Base-by-base conservation (phyloP, 1,140 invertebrate genomes). In the Diorhabda sublineata region DNA sequence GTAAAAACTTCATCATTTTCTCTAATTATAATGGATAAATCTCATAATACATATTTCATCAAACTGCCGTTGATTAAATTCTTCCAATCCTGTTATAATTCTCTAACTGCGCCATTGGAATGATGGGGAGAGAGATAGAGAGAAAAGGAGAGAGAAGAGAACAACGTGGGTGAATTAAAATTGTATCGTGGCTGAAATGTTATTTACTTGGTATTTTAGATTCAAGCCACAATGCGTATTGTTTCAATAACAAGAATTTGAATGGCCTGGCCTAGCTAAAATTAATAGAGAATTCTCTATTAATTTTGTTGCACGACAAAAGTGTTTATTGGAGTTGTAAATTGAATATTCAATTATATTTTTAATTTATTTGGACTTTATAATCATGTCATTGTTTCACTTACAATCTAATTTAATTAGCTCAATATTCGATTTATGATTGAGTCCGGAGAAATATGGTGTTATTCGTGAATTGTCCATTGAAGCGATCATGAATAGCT, bases 171-270 rank as follows among this genome's bases (percentile, higher is more conserved):
- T 69, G 58, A 8, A 69, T 69, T 52, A 61, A 69, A 67, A 67
- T 64, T 42, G 57, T 58, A 59, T 42, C 70, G 56, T 45, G 58
- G 66, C 72, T 73, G 67, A 67, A 73, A 66, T 59, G 66, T 69
- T 71, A 75, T 75, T 75, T 71, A 73, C 69, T 73, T 68, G 72
- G 66, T 69, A 73, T 73, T 71, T 73, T 73, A 70, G 73, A 66
- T 69, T 61, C 69, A 61, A 42, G 8, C 52, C 56, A 73, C 72
- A 69, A 71, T 45, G 67, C 61, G 43, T 69, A 71, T 73, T 73
- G 72, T 73, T 71, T 68, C 67, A 71, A 62, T 71, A 69, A 73
- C 72, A 73, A 66, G 72, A 70, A 66, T 58, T 44, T 66, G 52
- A 66, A 66, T 66, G 41, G 57, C 26, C 61, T 73, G 57, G 61